These are phyloP conservation scores for Hetaerina americana DNA, from an alignment of 1,140 invertebrate genomes.

Conservation along the genomic window DNA sequence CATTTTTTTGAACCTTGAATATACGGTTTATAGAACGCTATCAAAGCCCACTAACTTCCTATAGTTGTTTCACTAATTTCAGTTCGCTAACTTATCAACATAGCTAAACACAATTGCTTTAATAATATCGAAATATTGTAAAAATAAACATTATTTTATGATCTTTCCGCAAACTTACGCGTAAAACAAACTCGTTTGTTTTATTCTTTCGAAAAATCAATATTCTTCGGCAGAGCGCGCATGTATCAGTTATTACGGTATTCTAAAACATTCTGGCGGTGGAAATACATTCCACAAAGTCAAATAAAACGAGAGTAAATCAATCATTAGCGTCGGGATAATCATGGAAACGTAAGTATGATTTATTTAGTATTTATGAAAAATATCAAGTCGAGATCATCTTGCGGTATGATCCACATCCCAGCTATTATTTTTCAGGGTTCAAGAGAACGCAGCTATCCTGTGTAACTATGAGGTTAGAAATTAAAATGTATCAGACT, in stretches of 20 bases:
- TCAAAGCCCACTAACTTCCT: background rate
- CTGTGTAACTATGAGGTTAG: conserved; percentile 58
- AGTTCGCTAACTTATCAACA: background rate
- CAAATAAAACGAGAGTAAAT: too few relatives aligned
- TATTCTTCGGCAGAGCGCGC: too few relatives aligned
- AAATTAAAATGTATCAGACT: conserved; percentile 9
- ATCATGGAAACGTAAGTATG: background rate
- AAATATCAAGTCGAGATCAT: too few relatives aligned
- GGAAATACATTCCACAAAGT: too few relatives aligned
- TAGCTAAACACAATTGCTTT: background rate
- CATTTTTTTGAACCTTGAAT: too few relatives aligned
- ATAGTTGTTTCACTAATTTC: background rate
- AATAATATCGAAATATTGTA: background rate
- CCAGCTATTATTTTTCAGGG: conserved; percentile 33
- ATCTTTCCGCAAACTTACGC: background rate
- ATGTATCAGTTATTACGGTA: too few relatives aligned
- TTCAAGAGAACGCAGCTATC: conserved; percentile 44
- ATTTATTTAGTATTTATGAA: background rate
- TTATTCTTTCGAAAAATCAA: too few relatives aligned
- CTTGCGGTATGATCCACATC: too few relatives aligned
- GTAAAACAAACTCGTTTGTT: too few relatives aligned
- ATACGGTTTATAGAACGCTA: too few relatives aligned
- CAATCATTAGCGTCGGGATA: too few relatives aligned
- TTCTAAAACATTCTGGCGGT: too few relatives aligned
- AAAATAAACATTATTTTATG: background rate